Conservation (phyloP, 2,113 vertebrate genomes). For the Nothobranchius furzeri region DNA sequence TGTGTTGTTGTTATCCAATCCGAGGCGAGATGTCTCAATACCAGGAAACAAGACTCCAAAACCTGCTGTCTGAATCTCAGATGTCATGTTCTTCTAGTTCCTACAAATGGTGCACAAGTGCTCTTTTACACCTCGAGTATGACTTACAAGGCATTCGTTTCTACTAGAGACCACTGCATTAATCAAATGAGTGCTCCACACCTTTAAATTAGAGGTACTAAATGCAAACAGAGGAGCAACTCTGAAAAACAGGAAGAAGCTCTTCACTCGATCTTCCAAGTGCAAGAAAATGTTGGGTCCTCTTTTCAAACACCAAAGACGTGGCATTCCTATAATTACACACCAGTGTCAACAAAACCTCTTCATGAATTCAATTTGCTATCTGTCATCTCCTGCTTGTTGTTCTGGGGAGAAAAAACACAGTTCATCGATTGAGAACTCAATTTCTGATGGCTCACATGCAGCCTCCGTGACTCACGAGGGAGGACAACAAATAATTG, state of each 20-base stretch:
- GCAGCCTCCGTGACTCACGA: slow-evolving; percentile 47
- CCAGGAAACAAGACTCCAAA: too few relatives aligned
- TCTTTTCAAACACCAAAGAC: slow-evolving; percentile 58
- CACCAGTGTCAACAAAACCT: slow-evolving; percentile 67
- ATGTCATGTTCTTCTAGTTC: too few relatives aligned
- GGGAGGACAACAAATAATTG: slow-evolving; percentile 40
- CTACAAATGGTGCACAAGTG: too few relatives aligned
- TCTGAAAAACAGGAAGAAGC: slow-evolving; percentile 22
- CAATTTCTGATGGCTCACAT: slow-evolving; percentile 66
- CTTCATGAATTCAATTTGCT: slow-evolving; percentile 80
- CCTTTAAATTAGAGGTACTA: too few relatives aligned
- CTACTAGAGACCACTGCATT: too few relatives aligned
- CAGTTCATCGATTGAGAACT: slow-evolving; percentile 67
- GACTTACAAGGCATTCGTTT: too few relatives aligned
- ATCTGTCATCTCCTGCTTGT: slow-evolving; percentile 71
- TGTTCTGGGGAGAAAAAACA: slow-evolving; percentile 43
- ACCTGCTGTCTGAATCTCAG: too few relatives aligned
- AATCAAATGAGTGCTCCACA: too few relatives aligned
- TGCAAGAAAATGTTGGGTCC: slow-evolving; percentile 17
- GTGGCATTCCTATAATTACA: slow-evolving; percentile 73
- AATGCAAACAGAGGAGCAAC: slow-evolving; percentile 10
- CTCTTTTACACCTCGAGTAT: too few relatives aligned
- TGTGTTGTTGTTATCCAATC: too few relatives aligned
- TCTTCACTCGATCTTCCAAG: slow-evolving; percentile 24
- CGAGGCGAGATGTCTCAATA: too few relatives aligned